Evolutionary conservation across 2,113 vertebrate genomes (phyloP), one percentile per base, ranked within the genome.

Genomic region (Rafetus swinhoei): DNA sequence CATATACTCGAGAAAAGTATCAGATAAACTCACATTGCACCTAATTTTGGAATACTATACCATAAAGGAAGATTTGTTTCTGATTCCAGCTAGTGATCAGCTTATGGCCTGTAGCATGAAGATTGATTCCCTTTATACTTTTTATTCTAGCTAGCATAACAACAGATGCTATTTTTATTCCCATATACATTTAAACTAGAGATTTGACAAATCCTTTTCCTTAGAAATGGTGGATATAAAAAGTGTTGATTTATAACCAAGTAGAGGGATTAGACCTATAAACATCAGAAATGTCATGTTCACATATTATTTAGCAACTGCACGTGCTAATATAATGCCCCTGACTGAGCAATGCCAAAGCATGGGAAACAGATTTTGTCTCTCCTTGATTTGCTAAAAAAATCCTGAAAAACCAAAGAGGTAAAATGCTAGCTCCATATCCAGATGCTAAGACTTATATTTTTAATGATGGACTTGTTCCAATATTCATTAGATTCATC

Each of bases 281-380:
- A 11, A 53, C 14, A 77, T 60, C 24, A 29, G 29, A 18, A n/a
- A 39, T 15, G 55, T 8, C 4, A 4, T 12, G 57, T 39, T 55
- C 53, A 65, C 18, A 0, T 1, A 55, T 9, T n/a, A 3, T 14
- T 27, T 6, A 4, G 35, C 39, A 50, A 0, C 9, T 60, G 57
- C 39, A 27, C 45, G 24, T 50, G 21, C 22, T 50, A 45, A 22
- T 50, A 15, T 77, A 2, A 1, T 1, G 7, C 55, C 59, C 1
- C 3, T 16, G 52, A n/a, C 56, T 1, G 0, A 21, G 82, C 25
- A 2, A 12, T 0, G 19, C 50, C 5, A 25, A 76, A n/a, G 5
- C 2, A 55, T 25, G 39, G 7, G 35, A 4, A 82, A 13, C 39
- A 50, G 45, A 25, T 4, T 35, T 72, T 24, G 2, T 1, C 56